phyloP scores from a whole-genome alignment of 2,888 invertebrate species.

The Ophioninae sp. region DNA sequence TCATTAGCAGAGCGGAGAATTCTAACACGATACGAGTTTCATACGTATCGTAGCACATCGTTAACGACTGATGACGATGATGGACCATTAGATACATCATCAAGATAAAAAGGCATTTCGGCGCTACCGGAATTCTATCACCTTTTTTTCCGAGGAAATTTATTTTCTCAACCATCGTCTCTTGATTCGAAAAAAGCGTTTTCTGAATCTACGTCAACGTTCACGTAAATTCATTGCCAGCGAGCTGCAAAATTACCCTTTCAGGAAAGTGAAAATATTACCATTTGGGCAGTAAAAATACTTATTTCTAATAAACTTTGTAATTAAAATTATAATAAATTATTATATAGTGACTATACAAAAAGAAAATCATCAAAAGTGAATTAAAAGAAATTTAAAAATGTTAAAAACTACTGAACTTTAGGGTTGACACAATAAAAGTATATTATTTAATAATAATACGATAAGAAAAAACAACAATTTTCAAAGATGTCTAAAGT shows the following conservation, averaged over 20 bases:
- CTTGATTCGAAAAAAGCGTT: not conserved
- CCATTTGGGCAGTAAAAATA: not conserved
- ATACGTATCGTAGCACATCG: conserved; percentile 31
- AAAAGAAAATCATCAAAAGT: no score
- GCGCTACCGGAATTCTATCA: conserved; percentile 12
- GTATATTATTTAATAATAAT: no score
- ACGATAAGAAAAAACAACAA: not conserved
- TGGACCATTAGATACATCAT: conserved; percentile 39
- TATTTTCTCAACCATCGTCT: not conserved
- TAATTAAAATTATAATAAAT: not conserved
- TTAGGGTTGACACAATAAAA: no score
- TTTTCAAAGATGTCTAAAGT: no score
- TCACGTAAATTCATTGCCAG: not conserved
- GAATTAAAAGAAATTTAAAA: no score
- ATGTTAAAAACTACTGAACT: no score
- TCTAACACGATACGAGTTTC: conserved; percentile 21
- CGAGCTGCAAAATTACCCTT: not conserved
- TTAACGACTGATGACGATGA: conserved; percentile 46
- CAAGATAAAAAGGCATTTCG: conserved; percentile 26
- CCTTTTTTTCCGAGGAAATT: not conserved
- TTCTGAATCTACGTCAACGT: not conserved
- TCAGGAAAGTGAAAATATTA: not conserved
- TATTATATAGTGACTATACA: no score
- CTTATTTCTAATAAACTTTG: not conserved
- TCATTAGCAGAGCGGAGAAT: conserved; percentile 44